A percentile compares a stretch with the other conserved stretches of the same genome.
phyloP scores from a whole-genome alignment of 2,113 vertebrate genomes.

The Halichoerus grypus region DNA sequence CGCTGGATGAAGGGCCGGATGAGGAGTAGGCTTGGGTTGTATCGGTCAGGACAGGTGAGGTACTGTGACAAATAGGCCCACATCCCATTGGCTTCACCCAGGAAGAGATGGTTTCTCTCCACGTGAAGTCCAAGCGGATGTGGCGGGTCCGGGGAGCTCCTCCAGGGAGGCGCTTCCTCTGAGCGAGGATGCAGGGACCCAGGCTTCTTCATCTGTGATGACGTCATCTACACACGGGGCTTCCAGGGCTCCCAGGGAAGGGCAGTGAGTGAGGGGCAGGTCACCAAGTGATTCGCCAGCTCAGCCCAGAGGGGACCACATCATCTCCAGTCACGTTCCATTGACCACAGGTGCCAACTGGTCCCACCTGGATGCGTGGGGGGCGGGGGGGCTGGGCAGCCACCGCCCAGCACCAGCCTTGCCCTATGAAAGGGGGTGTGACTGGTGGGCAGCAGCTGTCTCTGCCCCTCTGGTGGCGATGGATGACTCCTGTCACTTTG shows the following conservation, averaged over 20 bases:
- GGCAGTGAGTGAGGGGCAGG: accelerated
- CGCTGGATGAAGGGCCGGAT: background rate
- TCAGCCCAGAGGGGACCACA: background rate
- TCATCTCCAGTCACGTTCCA: background rate
- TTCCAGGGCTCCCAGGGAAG: background rate
- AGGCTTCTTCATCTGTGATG: background rate
- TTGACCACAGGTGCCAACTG: background rate
- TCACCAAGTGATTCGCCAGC: background rate
- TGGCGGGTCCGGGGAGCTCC: background rate
- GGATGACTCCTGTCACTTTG: background rate
- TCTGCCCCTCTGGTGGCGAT: background rate
- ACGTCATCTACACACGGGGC: background rate
- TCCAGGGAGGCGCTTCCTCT: background rate
- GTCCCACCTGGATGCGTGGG: too few relatives aligned
- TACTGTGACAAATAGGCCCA: background rate
- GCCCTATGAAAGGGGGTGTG: background rate
- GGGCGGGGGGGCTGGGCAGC: too few relatives aligned
- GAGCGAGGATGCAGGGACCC: background rate
- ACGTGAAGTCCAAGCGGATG: accelerated
- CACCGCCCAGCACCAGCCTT: too few relatives aligned
- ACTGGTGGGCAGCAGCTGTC: accelerated
- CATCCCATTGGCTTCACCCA: background rate
- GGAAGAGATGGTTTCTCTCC: background rate
- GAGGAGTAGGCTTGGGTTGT: background rate
- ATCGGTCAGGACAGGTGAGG: background rate